Conservation (phyloP, 1,140 invertebrate species). For the Coenobita brevimanus region DNA sequence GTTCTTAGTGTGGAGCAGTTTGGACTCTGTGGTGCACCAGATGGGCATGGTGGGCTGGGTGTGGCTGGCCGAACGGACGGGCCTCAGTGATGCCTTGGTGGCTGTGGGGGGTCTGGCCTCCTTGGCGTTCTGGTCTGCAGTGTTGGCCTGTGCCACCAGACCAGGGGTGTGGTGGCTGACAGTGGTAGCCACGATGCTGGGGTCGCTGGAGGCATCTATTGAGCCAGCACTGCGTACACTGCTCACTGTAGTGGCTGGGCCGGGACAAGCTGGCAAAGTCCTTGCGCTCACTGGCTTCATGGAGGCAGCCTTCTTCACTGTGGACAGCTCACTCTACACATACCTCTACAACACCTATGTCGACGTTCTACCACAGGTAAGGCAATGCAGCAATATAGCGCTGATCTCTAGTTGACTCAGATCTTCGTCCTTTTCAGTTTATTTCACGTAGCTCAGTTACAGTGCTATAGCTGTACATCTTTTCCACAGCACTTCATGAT, state of each 20-base stretch:
- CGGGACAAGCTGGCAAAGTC: slow-evolving; percentile 43
- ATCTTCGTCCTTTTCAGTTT: too few relatives aligned
- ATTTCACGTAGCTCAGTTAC: too few relatives aligned
- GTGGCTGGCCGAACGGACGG: slow-evolving; percentile 8
- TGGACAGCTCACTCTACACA: slow-evolving; percentile 45
- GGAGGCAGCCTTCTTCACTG: slow-evolving; percentile 53
- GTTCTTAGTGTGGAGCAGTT: slow-evolving; percentile 52
- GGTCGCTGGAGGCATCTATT: slow-evolving; percentile 53
- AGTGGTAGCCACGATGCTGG: slow-evolving; percentile 46
- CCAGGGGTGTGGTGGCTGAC: slow-evolving; percentile 55
- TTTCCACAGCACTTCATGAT: too few relatives aligned
- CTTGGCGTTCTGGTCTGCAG: slow-evolving; percentile 42
- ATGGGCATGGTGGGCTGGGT: slow-evolving; percentile 49
- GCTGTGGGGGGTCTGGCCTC: slow-evolving; percentile 49
- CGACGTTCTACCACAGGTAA: slow-evolving; percentile 51
- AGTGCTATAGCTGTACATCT: too few relatives aligned
- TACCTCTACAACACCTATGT: slow-evolving; percentile 58
- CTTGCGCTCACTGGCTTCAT: slow-evolving; percentile 53
- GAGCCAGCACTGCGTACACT: slow-evolving; percentile 57
- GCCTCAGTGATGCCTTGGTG: slow-evolving; percentile 37
- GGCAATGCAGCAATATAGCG: too few relatives aligned
- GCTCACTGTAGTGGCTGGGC: slow-evolving; percentile 44
- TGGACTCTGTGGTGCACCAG: slow-evolving; percentile 53
- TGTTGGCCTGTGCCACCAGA: slow-evolving; percentile 28
- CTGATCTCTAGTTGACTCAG: too few relatives aligned